Evolutionary conservation across 2,797 vertebrate species (phyloP).

Genomic region (Amblyraja radiata): DNA sequence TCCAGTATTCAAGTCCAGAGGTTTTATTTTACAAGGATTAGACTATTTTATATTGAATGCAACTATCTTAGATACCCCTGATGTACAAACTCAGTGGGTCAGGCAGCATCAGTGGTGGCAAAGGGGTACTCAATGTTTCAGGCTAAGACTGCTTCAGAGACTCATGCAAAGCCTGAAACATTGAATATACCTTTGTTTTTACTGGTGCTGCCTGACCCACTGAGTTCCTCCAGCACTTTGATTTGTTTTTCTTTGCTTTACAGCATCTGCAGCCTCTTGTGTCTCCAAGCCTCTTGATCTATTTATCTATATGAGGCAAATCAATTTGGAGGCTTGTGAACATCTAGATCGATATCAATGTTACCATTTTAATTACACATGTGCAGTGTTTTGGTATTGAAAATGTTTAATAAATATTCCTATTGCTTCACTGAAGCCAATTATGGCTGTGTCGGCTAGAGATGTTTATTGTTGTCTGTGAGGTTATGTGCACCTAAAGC

Average conservation of each 20-base stretch:
- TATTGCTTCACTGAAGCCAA: not conserved
- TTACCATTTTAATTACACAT: constrained; percentile 11
- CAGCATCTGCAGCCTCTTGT: too few relatives aligned
- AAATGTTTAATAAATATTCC: not conserved
- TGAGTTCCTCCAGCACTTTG: too few relatives aligned
- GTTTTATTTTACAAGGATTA: not conserved
- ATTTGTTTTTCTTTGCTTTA: too few relatives aligned
- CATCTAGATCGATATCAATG: not conserved
- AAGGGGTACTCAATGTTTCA: too few relatives aligned
- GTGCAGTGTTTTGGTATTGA: not conserved
- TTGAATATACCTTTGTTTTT: too few relatives aligned
- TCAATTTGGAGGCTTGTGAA: too few relatives aligned
- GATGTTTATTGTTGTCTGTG: not conserved
- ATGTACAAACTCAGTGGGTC: not conserved
- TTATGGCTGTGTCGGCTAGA: not conserved
- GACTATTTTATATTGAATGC: not conserved
- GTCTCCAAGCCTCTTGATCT: not conserved
- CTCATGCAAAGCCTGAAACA: too few relatives aligned
- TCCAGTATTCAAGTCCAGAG: not conserved
- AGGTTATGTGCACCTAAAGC: not conserved
- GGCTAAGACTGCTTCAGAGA: too few relatives aligned
- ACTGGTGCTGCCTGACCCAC: too few relatives aligned
- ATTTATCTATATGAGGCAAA: not conserved
- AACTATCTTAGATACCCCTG: not conserved
- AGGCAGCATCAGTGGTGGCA: too few relatives aligned